Evolutionary conservation across 2,888 invertebrate species (phyloP), one percentile per base, ranked within the genome.

Genomic region (Xestia sexstrigata): DNA sequence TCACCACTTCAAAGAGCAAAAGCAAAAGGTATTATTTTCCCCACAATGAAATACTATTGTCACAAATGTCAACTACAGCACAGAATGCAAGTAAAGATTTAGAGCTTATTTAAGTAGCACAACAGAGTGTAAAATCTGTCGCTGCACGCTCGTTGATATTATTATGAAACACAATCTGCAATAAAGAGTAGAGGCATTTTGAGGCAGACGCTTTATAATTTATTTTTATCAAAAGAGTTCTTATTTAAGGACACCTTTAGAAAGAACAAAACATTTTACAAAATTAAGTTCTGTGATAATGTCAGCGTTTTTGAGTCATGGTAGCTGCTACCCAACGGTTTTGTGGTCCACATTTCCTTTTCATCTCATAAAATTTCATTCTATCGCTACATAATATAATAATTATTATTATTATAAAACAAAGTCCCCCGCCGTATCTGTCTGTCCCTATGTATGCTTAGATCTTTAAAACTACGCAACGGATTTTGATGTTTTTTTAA

Each of bases 21-120:
- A 6, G 26, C 45, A 42, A 63, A 39, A 26, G n/a, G 15, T 4
- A 55, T 45, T 49, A 39, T 47, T 68, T 66, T 8, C 30, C 17
- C 11, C 49, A 42, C 26, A 30, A 30, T 65, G 49, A 49, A 80
- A 80, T 63, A 63, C 23, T 35, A 60, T 39, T 55, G 0, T 55
- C 65, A 42, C 9, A 20, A 45, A 39, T 45, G 15, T 39, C 65
- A 66, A 26, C 45, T 52, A 45, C n/a, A n/a, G 49, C 68, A 42
- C 23, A 13, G 49, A 35, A n/a, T 49, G 65, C 35, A 52, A 39
- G 68, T 35, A n/a, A 45, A 74, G 45, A 58, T 74, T 30, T 11
- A 6, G 15, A 52, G 47, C 26, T 45, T 68, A 62, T 67, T 69
- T 45, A 58, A 69, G 68, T 35, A 65, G 17, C 26, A 35, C 15